Evolutionary conservation across 2,888 invertebrate genomes (phyloP).

Genomic region (Cenopis cana): DNA sequence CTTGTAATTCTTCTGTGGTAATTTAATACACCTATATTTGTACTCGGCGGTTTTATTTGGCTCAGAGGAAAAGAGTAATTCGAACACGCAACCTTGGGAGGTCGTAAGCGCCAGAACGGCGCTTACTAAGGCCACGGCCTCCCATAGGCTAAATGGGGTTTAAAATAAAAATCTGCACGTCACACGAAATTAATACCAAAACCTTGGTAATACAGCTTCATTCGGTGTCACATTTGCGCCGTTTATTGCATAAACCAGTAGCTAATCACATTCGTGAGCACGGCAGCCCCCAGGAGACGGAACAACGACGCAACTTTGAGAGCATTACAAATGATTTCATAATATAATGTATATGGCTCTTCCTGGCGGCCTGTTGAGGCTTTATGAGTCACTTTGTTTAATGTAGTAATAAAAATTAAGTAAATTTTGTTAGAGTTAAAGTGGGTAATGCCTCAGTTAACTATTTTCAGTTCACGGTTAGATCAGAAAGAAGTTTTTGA

Average conservation of each 20-base stretch:
- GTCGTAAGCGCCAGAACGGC: too few species aligned
- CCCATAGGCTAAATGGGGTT: too few species aligned
- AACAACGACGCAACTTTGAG: conserved; percentile 34
- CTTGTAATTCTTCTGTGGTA: too few species aligned
- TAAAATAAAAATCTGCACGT: not conserved
- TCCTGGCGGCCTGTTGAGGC: not conserved
- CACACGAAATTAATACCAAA: not conserved
- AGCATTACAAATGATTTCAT: conserved; percentile 33
- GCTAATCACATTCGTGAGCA: conserved; percentile 34
- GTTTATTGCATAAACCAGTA: conserved; percentile 41
- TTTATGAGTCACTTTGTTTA: conserved; percentile 3
- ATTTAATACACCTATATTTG: too few species aligned
- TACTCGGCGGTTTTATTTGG: too few species aligned
- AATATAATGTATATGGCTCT: conserved; percentile 37
- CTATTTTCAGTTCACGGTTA: too few species aligned
- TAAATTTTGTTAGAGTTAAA: not conserved
- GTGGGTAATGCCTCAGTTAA: not conserved
- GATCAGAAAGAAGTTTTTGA: too few species aligned
- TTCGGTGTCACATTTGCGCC: not conserved
- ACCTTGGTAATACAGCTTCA: not conserved
- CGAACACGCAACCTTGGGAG: too few species aligned
- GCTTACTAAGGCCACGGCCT: too few species aligned
- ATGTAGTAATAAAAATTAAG: not conserved
- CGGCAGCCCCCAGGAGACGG: conserved; percentile 16
- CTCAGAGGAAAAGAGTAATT: too few species aligned